phyloP scores from a whole-genome alignment of 2,113 vertebrate species.

The Grus americana region DNA sequence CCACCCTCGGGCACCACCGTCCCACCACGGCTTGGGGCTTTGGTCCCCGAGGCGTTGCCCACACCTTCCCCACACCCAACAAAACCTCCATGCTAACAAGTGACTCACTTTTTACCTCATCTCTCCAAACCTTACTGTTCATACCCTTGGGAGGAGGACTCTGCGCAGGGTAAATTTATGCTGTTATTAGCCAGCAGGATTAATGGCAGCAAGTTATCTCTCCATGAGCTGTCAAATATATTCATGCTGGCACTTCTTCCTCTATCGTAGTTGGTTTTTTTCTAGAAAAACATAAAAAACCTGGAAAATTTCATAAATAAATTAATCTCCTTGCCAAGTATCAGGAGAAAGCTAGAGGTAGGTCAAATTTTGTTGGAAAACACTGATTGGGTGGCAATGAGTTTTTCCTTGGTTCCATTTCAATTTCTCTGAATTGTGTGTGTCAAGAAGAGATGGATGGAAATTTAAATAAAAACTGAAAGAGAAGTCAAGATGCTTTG shows the following conservation, averaged over 20 bases:
- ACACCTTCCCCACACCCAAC: neutral
- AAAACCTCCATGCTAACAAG: neutral
- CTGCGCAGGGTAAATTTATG: neutral
- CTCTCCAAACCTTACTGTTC: neutral
- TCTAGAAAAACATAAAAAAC: neutral
- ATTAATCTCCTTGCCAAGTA: neutral
- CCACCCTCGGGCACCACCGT: neutral
- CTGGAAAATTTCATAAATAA: slow-evolving; percentile 5
- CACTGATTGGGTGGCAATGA: neutral
- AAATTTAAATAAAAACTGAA: slow-evolving; percentile 41
- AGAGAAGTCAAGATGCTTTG: slow-evolving; percentile 9
- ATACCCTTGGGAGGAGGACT: neutral
- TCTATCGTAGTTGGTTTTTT: neutral
- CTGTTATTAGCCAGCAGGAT: neutral
- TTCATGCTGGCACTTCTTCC: neutral
- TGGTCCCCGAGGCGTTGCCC: neutral
- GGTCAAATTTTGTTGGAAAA: neutral
- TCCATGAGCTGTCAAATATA: neutral
- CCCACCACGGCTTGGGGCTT: fast-evolving
- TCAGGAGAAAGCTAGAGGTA: neutral
- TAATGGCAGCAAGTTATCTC: slow-evolving; percentile 5
- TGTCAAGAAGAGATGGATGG: slow-evolving; percentile 19
- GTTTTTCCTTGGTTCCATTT: slow-evolving; percentile 17
- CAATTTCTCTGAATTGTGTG: neutral
- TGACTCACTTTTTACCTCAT: neutral